Base-by-base conservation (phyloP, 1,140 invertebrate species). In the Ctenoplectra terminalis region DNA sequence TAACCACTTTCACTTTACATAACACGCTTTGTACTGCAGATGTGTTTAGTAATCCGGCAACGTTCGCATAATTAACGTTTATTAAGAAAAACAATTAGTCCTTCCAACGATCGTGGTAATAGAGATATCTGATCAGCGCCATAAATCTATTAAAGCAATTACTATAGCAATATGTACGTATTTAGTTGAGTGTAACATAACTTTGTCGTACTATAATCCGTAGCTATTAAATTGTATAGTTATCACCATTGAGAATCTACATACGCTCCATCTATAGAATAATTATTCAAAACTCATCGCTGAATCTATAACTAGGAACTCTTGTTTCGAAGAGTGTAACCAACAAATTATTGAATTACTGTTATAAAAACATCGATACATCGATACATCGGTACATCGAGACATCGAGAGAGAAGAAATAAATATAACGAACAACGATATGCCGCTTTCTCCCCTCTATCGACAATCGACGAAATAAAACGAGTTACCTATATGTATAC, bases 1-100 rank as follows among this genome's bases (percentile, higher is more conserved):
- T 13, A 61, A 48, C n/a, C 48, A 87, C 85, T 87, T 87, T 87
- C 85, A 87, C 85, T 86, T 86, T 80, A 86, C 75, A 76, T 87
- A 87, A 87, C 56, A 15, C 13, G 63, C 56, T 75, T 79, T 76
- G 34, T 77, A 48, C 54, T 5, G 43, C 43, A 50, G 67, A 56
- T 43, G 77, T 43, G 64, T 76, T 46, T 37, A 52, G 52, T 54
- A 37, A 66, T 60, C n/a, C 17, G n/a, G 31, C 29, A 48, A 79
- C 20, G 46, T 11, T 77, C 79, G 54, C 40, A 20, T 48, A 7
- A 31, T 60, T 69, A 43, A 58, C 26, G 43, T 58, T 37, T 50
- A 60, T 40, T 75, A 37, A 58, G 60, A 34, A 64, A 66, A 69
- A 74, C n/a, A 40, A 50, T 46, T 58, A 48, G 75, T 56, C 29